Evolutionary conservation across 2,888 invertebrate genomes (phyloP), one percentile per base, ranked within the genome.

Genomic region (Chrysodeixis includens): DNA sequence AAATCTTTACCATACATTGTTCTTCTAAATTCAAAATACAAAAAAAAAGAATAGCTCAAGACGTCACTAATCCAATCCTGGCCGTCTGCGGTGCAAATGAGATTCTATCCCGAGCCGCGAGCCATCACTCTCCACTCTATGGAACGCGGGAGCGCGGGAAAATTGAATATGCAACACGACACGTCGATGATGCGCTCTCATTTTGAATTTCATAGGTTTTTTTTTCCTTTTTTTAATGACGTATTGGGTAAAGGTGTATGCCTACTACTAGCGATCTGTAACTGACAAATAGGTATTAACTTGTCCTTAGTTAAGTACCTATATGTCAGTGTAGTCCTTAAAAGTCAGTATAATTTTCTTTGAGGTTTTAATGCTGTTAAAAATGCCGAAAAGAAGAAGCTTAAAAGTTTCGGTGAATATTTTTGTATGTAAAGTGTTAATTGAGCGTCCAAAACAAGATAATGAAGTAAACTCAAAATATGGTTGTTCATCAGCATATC

Each of bases 121-220:
- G 62, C 70, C 67, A 74, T 76, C 78, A 69, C 67, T 74, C 68
- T 71, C 67, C 65, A 74, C 68, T 71, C 67, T 66, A 74, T 79
- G 76, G 72, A 58, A 54, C 49, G 60, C 30, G 55, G 55, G 20
- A 46, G 67, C 62, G 69, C 61, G n/a, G n/a, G n/a, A n/a, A 71
- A 76, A 78, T 78, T 75, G 65, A 77, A 77, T 75, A 59, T 66
- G 70, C 44, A 61, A 44, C 54, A 59, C 46, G 52, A 46, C 62
- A 46, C 58, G 40, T 53, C 16, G 26, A 53, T 63, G 56, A 58
- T 46, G 63, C 26, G 54, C 46, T 54, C 49, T 32, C 26, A 58
- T 58, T 64, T 54, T 56, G 14, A 22, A n/a, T 56, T 56, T 26
- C 20, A 26, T 52, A 26, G 52, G 22, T 12, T 52, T 22, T 14